phyloP scores from a whole-genome alignment of 2,113 vertebrate species.

The Callipepla squamata region DNA sequence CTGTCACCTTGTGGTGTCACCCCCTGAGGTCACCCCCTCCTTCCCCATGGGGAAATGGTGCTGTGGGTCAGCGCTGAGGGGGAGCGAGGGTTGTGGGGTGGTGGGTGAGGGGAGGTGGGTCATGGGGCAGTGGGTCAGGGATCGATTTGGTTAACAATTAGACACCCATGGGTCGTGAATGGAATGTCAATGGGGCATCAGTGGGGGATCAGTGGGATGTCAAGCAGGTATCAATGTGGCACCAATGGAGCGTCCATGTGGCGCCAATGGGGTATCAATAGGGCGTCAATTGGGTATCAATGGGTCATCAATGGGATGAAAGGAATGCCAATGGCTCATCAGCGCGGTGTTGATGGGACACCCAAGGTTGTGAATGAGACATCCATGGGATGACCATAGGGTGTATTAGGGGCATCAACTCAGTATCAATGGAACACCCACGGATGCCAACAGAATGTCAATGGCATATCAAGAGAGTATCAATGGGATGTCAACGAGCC shows the following conservation, averaged over 20 bases:
- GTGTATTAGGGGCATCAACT: no score
- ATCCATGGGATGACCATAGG: not conserved
- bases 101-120: fast-evolving
- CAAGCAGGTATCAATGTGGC: fast-evolving
- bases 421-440: not conserved
- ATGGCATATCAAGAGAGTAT: no score
- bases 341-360: not conserved
- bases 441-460: no score
- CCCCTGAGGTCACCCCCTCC: no score
- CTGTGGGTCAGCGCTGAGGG: fast-evolving
- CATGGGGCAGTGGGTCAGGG: no score
- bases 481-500: not conserved
- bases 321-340: not conserved
- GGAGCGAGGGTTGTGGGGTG: no score
- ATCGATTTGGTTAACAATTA: not conserved
- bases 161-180: no score
- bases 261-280: not conserved
- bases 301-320: not conserved
- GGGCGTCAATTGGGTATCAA: not conserved
- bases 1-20: not conserved
- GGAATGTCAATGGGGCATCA: not conserved
- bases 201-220: no score
- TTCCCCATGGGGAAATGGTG: not conserved
- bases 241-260: not conserved
- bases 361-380: not conserved